Conservation (phyloP, 2,888 invertebrate species). For the Apamea monoglypha region DNA sequence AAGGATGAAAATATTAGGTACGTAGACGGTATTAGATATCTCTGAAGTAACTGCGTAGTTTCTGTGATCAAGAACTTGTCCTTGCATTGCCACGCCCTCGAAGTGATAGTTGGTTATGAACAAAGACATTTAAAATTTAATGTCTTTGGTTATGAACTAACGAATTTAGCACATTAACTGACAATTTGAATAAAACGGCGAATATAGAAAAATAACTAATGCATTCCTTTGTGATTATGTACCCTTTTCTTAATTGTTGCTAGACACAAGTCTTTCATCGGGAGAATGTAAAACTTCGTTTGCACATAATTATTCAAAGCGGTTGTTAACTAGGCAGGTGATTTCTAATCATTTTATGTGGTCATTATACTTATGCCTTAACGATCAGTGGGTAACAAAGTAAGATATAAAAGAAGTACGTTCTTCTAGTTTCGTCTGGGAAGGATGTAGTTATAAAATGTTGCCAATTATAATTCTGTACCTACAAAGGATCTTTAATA, state of each 20-base stretch:
- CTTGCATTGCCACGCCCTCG: constrained; percentile 23
- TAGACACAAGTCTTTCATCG: constrained; percentile 9
- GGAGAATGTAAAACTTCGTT: constrained; percentile 33
- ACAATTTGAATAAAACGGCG: not conserved
- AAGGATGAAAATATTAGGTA: not conserved
- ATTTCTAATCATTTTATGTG: constrained; percentile 28
- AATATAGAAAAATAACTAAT: constrained; percentile 15
- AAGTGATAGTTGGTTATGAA: constrained; percentile 24
- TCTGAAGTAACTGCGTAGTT: not conserved
- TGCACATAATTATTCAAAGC: not conserved
- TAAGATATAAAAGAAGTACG: not conserved
- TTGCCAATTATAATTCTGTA: constrained; percentile 11
- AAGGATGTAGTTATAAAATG: not conserved
- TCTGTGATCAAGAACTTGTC: constrained; percentile 26
- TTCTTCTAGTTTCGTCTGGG: not conserved
- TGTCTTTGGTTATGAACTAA: not conserved
- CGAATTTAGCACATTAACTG: constrained; percentile 19
- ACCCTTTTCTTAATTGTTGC: not conserved
- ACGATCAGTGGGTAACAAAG: not conserved
- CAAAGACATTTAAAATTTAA: no score
- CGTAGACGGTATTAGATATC: not conserved
- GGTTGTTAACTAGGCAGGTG: constrained; percentile 19
- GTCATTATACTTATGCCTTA: constrained; percentile 15
- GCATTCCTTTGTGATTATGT: not conserved
- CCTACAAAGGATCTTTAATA: constrained; percentile 9